A percentile compares a stretch with the other conserved stretches of the same genome.
These are phyloP conservation scores for Mormyrus lacerda DNA, from an alignment of 2,113 vertebrate species.

Conservation along the genomic window DNA sequence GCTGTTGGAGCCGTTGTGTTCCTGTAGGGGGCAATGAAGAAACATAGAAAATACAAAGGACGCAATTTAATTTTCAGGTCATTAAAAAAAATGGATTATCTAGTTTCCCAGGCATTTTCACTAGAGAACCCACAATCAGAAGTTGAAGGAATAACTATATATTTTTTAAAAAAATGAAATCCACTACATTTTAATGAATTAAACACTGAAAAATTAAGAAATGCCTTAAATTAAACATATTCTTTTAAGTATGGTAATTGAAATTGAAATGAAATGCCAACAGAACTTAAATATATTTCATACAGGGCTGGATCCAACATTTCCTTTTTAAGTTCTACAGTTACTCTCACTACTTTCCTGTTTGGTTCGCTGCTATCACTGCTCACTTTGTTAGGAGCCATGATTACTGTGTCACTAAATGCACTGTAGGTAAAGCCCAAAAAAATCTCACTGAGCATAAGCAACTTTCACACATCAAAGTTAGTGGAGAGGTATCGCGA, in stretches of 20 bases:
- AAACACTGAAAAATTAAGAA: neutral
- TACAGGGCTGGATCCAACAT: neutral
- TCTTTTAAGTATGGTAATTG: neutral
- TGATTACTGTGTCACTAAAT: too few species aligned
- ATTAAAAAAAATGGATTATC: neutral
- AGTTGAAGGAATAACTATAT: neutral
- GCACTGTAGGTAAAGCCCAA: neutral
- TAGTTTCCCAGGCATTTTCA: neutral
- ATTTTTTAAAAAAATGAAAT: neutral
- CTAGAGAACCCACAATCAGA: neutral
- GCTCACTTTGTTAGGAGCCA: too few species aligned
- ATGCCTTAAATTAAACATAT: neutral
- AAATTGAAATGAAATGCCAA: neutral
- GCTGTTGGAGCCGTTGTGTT: conserved; percentile 58
- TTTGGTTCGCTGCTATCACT: too few species aligned
- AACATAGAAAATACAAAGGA: neutral
- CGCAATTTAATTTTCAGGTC: neutral
- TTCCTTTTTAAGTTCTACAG: neutral
- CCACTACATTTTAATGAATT: neutral
- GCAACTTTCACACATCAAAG: too few species aligned
- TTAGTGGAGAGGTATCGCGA: too few species aligned
- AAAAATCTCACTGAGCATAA: neutral
- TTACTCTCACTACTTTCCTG: too few species aligned
- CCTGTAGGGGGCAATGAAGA: conserved; percentile 50
- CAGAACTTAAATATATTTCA: neutral